phyloP scores from a whole-genome alignment of 92 coral and sea anemone genomes.

The Hydrozoanthus gracilis region DNA sequence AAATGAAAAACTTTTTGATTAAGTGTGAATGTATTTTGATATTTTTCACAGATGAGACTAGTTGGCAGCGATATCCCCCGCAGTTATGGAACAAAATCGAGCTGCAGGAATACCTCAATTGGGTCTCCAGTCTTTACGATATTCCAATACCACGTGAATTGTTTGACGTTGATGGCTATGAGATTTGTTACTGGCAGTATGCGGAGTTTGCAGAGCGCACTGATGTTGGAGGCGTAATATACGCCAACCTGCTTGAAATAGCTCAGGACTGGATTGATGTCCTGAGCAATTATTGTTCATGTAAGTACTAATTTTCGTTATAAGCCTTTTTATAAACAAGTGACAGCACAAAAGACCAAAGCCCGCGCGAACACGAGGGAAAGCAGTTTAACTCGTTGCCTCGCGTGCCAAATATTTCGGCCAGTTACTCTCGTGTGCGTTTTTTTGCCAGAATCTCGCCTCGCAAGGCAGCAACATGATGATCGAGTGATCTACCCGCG shows the following conservation, averaged over 20 bases:
- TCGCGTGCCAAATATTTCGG: too few species aligned
- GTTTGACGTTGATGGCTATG: slow-evolving; percentile 3
- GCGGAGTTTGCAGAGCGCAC: slow-evolving; percentile 5
- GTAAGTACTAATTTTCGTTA: neutral
- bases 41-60: neutral
- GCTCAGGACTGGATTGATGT: slow-evolving; percentile 13
- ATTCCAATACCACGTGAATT: neutral
- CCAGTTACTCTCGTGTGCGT: neutral
- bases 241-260: neutral
- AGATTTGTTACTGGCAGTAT: slow-evolving; percentile 32
- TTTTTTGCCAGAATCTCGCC: neutral
- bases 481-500: too few species aligned
- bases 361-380: too few species aligned
- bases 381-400: too few species aligned
- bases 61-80: slow-evolving; percentile 21
- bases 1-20: too few species aligned
- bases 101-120: neutral
- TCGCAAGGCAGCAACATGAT: neutral
- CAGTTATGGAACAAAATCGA: slow-evolving; percentile 27
- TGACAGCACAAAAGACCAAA: too few species aligned
- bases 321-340: too few species aligned
- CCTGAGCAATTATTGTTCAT: neutral
- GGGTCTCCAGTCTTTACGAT: neutral
- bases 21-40: too few species aligned
- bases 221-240: slow-evolving; percentile 3